A percentile compares a stretch with the other conserved stretches of the same genome.
Conservation (phyloP, 2,888 invertebrate genomes). For the Bembecia ichneumoniformis region DNA sequence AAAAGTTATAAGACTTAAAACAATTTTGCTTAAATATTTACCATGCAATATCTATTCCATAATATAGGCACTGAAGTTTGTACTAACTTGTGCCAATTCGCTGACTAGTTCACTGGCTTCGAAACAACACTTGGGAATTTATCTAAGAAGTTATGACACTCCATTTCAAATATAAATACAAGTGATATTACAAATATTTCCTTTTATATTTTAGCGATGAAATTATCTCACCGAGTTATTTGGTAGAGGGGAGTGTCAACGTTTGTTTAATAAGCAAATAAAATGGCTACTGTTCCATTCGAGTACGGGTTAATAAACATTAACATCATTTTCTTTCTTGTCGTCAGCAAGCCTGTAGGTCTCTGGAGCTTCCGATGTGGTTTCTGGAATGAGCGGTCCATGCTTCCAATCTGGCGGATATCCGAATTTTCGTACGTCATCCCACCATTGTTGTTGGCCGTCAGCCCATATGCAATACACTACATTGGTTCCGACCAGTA, state of each 20-base stretch:
- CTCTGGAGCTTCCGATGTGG: slow-evolving; percentile 28
- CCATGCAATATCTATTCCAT: neutral
- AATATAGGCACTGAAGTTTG: slow-evolving; percentile 1
- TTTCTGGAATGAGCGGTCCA: slow-evolving; percentile 36
- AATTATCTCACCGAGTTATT: too few species aligned
- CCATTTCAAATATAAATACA: neutral
- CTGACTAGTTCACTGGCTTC: slow-evolving; percentile 6
- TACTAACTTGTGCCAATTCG: neutral
- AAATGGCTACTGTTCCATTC: too few species aligned
- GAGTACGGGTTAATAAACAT: neutral
- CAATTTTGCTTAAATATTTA: neutral
- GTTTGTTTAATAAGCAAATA: too few species aligned
- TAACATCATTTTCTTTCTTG: neutral
- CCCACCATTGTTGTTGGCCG: slow-evolving; percentile 82
- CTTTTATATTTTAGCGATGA: too few species aligned
- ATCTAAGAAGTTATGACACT: neutral
- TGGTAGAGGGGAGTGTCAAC: too few species aligned
- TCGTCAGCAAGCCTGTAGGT: slow-evolving; percentile 32
- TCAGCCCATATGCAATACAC: slow-evolving; percentile 78
- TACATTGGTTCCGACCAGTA: slow-evolving; percentile 75
- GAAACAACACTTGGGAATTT: neutral
- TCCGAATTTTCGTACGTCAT: slow-evolving; percentile 70
- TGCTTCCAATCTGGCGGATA: slow-evolving; percentile 60
- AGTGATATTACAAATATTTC: too few species aligned
- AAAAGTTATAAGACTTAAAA: neutral